A percentile compares a stretch with the other conserved stretches of the same genome.
phyloP scores from a whole-genome alignment of 2,888 invertebrate species.

The Mechanitis mazaeus region DNA sequence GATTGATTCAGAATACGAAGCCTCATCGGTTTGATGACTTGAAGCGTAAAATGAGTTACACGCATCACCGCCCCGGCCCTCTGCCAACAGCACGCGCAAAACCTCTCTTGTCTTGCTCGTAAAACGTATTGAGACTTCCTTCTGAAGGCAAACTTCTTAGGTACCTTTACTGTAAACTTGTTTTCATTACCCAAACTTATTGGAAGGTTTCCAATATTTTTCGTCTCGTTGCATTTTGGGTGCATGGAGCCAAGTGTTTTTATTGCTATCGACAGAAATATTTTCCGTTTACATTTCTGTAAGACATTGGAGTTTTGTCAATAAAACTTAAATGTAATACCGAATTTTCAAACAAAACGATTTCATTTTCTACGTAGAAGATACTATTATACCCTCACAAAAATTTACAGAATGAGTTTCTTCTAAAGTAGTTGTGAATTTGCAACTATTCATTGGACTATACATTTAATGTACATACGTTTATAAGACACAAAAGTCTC shows the following conservation, averaged over 20 bases:
- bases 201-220: constrained; percentile 72
- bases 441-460: too few relatives aligned
- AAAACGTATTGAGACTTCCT: constrained; percentile 64
- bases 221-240: constrained; percentile 60
- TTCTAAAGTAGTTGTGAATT: too few relatives aligned
- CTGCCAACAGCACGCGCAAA: constrained; percentile 58
- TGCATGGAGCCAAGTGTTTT: constrained; percentile 51
- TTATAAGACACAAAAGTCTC: constrained; percentile 26
- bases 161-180: constrained; percentile 55
- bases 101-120: constrained; percentile 65
- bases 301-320: constrained; percentile 13
- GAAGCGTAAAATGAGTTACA: constrained; percentile 70
- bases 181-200: constrained; percentile 72
- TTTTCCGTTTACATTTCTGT: constrained; percentile 38
- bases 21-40: constrained; percentile 52
- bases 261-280: constrained; percentile 52
- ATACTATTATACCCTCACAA: too few relatives aligned
- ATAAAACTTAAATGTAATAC: constrained; percentile 1
- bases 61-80: constrained; percentile 62
- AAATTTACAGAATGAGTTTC: too few relatives aligned
- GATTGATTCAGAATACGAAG: constrained; percentile 51
- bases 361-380: too few relatives aligned
- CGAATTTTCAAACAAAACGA: neutral
- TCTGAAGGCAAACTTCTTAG: constrained; percentile 66
- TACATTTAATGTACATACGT: neutral